Conservation (phyloP, 2,888 invertebrate genomes). For the Cosmia trapezina region DNA sequence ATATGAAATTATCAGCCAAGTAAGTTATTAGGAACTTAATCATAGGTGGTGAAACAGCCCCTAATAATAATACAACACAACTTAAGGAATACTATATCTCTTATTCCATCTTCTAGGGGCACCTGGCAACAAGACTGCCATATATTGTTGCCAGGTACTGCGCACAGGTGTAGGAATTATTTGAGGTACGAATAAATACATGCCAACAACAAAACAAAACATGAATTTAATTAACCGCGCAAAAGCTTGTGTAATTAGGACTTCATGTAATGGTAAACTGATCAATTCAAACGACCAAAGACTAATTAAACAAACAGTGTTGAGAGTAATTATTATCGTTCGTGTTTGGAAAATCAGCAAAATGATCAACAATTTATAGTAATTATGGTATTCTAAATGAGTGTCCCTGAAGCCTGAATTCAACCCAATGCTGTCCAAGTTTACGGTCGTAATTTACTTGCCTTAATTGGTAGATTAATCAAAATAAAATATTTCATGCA, state of each 20-base stretch:
- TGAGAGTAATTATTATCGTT: constrained; percentile 6
- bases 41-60: no score
- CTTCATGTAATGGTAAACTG: not conserved
- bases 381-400: constrained; percentile 17
- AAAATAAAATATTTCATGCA: constrained; percentile 21
- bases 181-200: not conserved
- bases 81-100: no score
- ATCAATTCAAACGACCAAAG: constrained; percentile 6
- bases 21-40: no score
- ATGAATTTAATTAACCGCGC: not conserved
- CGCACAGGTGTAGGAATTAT: not conserved
- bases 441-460: not conserved
- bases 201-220: no score
- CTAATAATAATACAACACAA: no score
- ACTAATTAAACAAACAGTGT: not conserved
- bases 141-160: no score
- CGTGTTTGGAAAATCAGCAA: constrained; percentile 14
- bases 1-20: no score
- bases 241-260: not conserved
- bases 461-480: constrained; percentile 38
- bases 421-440: not conserved
- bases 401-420: not conserved
- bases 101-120: no score
- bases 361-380: constrained; percentile 10
- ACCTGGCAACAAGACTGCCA: no score